Percentiles rank a stretch among this genome's conserved stretches.
These are phyloP conservation scores for Bombus waltoni DNA, from an alignment of 1,140 invertebrate genomes.

Conservation along the genomic window DNA sequence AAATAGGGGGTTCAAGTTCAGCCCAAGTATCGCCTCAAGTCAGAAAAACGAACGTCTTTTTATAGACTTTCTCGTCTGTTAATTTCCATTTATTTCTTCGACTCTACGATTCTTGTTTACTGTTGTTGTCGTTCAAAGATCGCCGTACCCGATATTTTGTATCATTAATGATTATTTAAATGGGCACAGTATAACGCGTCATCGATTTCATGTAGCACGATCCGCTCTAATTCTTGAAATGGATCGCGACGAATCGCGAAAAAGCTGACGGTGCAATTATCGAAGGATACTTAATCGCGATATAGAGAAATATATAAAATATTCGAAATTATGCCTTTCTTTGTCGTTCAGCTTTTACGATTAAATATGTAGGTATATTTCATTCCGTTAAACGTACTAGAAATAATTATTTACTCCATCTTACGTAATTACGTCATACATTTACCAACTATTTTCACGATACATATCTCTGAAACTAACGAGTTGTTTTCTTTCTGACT, in stretches of 20 bases:
- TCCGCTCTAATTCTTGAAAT: not conserved
- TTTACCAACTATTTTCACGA: too few relatives aligned
- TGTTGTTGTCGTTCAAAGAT: not conserved
- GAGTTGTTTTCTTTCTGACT: not conserved
- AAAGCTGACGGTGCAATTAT: not conserved
- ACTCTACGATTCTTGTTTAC: not conserved
- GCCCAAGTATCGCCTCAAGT: not conserved
- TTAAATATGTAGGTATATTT: too few relatives aligned
- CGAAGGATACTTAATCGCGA: not conserved
- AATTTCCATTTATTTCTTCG: not conserved
- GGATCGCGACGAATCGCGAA: too few relatives aligned
- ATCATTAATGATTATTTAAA: not conserved
- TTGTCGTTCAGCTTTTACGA: too few relatives aligned
- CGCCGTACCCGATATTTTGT: not conserved
- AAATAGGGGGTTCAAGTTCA: conserved; percentile 37
- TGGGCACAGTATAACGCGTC: not conserved
- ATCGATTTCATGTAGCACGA: not conserved
- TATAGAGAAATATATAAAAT: too few relatives aligned
- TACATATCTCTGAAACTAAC: not conserved
- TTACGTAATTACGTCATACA: too few relatives aligned
- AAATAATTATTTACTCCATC: too few relatives aligned
- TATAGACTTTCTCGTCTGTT: not conserved
- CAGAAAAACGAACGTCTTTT: not conserved
- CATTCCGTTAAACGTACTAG: too few relatives aligned
- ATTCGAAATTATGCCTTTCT: too few relatives aligned